phyloP scores from a whole-genome alignment of 2,797 vertebrate species.

The Falco rusticolus region DNA sequence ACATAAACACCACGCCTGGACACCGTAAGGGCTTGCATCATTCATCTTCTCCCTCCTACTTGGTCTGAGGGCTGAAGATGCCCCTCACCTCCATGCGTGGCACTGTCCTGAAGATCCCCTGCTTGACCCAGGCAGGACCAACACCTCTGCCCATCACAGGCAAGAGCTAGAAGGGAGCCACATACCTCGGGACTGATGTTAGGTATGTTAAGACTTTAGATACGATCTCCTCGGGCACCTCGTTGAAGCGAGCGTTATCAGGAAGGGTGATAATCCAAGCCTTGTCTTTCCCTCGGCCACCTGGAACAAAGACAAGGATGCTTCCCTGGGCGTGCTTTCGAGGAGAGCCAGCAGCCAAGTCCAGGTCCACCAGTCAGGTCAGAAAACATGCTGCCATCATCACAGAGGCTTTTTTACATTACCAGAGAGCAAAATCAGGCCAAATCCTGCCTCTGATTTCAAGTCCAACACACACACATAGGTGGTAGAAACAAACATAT shows the following conservation, averaged over 20 bases:
- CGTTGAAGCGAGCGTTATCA: conserved; percentile 89
- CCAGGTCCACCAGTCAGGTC: background rate
- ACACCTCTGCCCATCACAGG: background rate
- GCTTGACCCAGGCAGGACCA: background rate
- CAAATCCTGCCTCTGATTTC: background rate
- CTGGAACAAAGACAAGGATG: conserved; percentile 70
- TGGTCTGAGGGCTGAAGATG: background rate
- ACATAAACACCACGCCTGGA: background rate
- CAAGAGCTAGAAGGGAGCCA: conserved; percentile 67
- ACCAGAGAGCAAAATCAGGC: background rate
- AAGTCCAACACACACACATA: background rate
- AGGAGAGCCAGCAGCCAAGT: background rate
- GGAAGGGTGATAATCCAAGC: conserved; percentile 97
- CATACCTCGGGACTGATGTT: conserved; percentile 89
- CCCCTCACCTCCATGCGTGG: fast-evolving
- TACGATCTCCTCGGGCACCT: conserved; percentile 88
- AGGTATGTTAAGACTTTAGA: conserved; percentile 91
- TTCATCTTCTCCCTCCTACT: background rate
- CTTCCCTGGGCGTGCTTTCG: fast-evolving
- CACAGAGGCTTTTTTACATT: fast-evolving
- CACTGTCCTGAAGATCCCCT: too few species aligned
- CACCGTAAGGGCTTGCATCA: fast-evolving
- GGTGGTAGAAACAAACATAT: fast-evolving
- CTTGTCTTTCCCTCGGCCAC: conserved; percentile 91
- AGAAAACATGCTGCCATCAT: fast-evolving